These are phyloP conservation scores for Volucella inflata DNA, from an alignment of 2,888 invertebrate genomes.

Conservation along the genomic window DNA sequence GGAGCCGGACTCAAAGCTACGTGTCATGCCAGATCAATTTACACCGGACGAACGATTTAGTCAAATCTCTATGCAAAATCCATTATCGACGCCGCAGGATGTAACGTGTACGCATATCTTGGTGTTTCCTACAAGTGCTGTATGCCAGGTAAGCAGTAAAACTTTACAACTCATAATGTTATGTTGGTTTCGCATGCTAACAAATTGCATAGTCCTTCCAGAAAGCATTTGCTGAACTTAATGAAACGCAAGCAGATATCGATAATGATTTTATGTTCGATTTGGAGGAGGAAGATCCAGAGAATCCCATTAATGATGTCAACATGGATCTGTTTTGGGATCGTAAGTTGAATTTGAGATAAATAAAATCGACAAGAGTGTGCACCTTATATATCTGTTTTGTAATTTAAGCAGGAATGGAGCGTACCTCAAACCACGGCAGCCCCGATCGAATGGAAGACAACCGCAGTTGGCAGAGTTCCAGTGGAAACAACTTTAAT, in stretches of 20 bases:
- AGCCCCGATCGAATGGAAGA: slow-evolving; percentile 85
- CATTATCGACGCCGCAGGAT: slow-evolving; percentile 97
- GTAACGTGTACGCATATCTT: slow-evolving; percentile 98
- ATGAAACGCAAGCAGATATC: slow-evolving; percentile 84
- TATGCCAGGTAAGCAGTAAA: slow-evolving; percentile 89
- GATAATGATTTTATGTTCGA: slow-evolving; percentile 88
- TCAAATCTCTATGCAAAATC: slow-evolving; percentile 93
- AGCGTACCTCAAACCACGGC: slow-evolving; percentile 85
- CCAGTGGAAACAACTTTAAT: slow-evolving; percentile 84
- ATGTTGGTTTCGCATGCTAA: not conserved
- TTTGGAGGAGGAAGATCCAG: slow-evolving; percentile 85
- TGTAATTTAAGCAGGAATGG: slow-evolving; percentile 85
- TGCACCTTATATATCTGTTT: slow-evolving; percentile 18
- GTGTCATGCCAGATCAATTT: slow-evolving; percentile 97
- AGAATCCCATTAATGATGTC: slow-evolving; percentile 82
- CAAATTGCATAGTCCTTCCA: slow-evolving; percentile 86
- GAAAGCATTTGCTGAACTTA: slow-evolving; percentile 88
- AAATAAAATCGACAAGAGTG: not conserved
- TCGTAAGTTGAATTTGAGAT: slow-evolving; percentile 78
- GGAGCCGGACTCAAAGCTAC: slow-evolving; percentile 94
- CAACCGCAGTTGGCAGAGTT: slow-evolving; percentile 84
- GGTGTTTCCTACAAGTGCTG: slow-evolving; percentile 98
- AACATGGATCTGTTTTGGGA: slow-evolving; percentile 92
- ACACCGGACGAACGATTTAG: slow-evolving; percentile 97
- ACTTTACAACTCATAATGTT: not conserved